These are phyloP conservation scores for Anthoptus insignis DNA, from an alignment of 2,888 invertebrate species.

Conservation along the genomic window DNA sequence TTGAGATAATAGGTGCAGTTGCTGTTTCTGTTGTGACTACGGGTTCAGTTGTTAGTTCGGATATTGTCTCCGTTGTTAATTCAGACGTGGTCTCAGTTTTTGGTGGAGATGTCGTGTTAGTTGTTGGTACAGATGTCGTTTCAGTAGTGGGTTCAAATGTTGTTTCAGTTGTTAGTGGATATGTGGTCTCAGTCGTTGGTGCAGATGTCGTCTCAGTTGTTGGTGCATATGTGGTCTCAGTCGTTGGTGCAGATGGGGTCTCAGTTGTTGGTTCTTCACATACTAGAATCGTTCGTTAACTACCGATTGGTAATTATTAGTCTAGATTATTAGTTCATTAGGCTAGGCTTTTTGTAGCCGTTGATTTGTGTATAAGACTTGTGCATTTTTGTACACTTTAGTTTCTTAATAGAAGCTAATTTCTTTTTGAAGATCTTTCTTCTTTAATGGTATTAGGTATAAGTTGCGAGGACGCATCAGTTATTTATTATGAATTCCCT, in stretches of 20 bases:
- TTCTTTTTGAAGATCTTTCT: too few species aligned
- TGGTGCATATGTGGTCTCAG: neutral
- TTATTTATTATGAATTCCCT: too few species aligned
- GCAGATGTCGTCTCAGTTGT: neutral
- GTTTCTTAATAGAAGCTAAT: too few species aligned
- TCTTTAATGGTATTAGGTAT: too few species aligned
- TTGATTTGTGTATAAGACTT: too few species aligned
- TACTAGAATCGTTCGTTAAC: too few species aligned
- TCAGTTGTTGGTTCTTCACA: conserved; percentile 11
- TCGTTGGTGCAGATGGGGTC: conserved; percentile 6
- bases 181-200: conserved; percentile 20
- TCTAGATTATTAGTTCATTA: too few species aligned
- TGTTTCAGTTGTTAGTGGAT: conserved; percentile 15
- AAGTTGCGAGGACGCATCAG: too few species aligned
- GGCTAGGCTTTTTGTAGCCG: too few species aligned
- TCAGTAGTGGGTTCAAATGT: conserved; percentile 20
- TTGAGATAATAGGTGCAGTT: conserved; percentile 31
- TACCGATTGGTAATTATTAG: too few species aligned
- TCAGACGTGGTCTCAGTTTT: conserved; percentile 6
- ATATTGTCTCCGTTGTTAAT: neutral
- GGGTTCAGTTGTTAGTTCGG: conserved; percentile 15
- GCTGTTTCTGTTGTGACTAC: conserved; percentile 29
- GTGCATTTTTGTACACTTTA: too few species aligned
- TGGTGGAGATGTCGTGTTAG: conserved; percentile 16
- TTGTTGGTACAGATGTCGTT: conserved; percentile 18